Conservation (phyloP, 2,797 vertebrate species). For the Rhinatrema bivittatum region DNA sequence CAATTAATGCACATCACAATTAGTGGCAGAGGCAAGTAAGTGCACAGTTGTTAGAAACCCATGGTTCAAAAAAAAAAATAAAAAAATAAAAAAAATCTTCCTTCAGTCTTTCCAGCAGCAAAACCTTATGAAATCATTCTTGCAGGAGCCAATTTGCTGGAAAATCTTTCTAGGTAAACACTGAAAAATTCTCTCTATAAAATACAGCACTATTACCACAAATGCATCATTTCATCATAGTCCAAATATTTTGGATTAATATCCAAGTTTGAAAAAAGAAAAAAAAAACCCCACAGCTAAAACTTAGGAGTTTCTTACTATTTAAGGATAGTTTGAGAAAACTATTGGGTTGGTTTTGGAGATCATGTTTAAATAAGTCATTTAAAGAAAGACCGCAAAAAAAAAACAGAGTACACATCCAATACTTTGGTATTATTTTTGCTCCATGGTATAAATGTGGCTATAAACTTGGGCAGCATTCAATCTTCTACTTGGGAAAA, state of each 20-base stretch:
- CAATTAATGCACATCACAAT: no score
- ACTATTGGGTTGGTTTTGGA: constrained; percentile 19
- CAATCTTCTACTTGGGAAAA: no score
- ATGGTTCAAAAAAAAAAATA: no score
- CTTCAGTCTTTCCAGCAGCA: no score
- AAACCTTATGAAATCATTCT: no score
- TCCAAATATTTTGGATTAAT: constrained; percentile 14
- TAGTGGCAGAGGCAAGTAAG: no score
- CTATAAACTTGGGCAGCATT: neutral
- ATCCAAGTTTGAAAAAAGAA: neutral
- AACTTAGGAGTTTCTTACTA: constrained; percentile 15
- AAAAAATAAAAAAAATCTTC: no score
- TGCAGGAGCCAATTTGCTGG: no score
- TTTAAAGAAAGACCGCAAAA: constrained; percentile 1
- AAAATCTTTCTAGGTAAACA: neutral
- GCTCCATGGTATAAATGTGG: no score
- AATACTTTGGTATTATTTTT: neutral
- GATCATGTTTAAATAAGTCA: constrained; percentile 15
- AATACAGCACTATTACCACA: neutral
- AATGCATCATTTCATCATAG: constrained; percentile 7
- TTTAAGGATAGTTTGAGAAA: constrained; percentile 30
- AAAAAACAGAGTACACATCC: constrained; percentile 5
- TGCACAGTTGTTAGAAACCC: no score
- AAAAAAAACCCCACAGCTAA: neutral
- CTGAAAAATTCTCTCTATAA: neutral